Conservation (phyloP, 53 echinoderm and acorn worm genomes). For the Echinometra lucunter region DNA sequence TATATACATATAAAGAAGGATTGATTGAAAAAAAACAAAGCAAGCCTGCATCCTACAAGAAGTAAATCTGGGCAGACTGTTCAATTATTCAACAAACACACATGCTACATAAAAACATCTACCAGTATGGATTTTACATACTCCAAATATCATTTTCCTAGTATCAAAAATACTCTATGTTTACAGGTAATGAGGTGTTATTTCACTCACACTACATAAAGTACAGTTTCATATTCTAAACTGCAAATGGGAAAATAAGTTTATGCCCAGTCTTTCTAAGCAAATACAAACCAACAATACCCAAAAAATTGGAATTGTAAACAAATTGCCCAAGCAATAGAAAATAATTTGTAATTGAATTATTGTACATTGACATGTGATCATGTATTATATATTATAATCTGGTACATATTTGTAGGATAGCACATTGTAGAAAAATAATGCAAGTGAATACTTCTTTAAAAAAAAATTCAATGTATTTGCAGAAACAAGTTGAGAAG, state of each 20-base stretch:
- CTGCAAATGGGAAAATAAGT: neutral
- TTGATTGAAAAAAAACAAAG: neutral
- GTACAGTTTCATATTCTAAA: neutral
- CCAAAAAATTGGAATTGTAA: neutral
- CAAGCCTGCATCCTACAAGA: too few species aligned
- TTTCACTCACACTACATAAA: conserved; percentile 23
- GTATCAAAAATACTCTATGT: conserved; percentile 48
- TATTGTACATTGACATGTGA: neutral
- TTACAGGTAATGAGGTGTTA: neutral
- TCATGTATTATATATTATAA: neutral
- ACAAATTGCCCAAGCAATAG: neutral
- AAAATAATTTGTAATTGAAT: neutral
- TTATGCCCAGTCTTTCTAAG: neutral
- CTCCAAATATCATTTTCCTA: neutral
- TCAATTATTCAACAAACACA: neutral
- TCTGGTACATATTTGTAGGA: neutral
- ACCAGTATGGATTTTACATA: neutral
- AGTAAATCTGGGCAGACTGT: neutral
- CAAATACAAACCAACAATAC: neutral
- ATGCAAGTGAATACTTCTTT: conserved; percentile 3
- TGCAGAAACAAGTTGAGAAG: neutral
- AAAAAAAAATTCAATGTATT: neutral
- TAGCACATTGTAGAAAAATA: neutral
- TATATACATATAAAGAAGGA: neutral
- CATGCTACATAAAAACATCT: neutral